Evolutionary conservation across 2,888 invertebrate species (phyloP).

Genomic region (Luperina testacea): DNA sequence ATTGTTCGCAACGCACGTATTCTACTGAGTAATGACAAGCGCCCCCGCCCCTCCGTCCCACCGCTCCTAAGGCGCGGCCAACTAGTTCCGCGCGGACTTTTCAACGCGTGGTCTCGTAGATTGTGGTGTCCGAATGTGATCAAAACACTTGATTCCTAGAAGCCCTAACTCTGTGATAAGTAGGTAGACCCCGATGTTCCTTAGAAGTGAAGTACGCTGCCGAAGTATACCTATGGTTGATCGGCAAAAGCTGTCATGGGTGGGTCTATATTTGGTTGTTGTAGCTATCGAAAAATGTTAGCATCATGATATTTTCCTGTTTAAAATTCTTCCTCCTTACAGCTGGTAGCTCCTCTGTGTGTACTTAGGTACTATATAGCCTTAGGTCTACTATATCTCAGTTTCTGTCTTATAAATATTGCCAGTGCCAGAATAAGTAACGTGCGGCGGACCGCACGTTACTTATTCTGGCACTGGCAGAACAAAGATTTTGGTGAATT

Average conservation of each 20-base stretch:
- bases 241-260: not conserved
- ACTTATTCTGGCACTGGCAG: no score
- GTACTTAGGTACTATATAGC: not conserved
- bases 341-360: not conserved
- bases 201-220: not conserved
- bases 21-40: no score
- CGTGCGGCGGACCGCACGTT: no score
- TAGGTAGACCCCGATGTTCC: not conserved
- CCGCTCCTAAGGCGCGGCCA: no score
- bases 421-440: not conserved
- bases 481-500: no score
- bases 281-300: not conserved
- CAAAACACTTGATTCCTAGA: not conserved
- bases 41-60: no score
- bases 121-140: not conserved
- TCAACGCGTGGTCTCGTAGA: not conserved
- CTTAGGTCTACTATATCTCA: not conserved
- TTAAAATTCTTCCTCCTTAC: not conserved
- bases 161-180: not conserved
- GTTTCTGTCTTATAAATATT: not conserved
- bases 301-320: not conserved
- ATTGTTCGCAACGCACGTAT: no score
- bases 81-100: no score
- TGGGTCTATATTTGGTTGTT: not conserved
- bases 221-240: not conserved